Percentiles rank a stretch among this genome's conserved stretches.
Conservation (phyloP, 2,113 vertebrate species). For the Pithys albifrons region DNA sequence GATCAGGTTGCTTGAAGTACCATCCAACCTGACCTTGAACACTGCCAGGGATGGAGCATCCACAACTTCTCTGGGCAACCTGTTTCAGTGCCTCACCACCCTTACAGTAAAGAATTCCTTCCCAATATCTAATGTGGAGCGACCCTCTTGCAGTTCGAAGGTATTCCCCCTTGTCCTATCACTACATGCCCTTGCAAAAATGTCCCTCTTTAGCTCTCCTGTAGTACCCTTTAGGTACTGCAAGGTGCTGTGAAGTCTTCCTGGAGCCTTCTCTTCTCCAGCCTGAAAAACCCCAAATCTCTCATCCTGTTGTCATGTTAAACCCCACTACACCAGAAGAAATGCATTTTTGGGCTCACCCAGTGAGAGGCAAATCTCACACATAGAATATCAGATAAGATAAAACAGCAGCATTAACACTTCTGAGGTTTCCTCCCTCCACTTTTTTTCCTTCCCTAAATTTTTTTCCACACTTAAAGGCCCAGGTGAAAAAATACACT, state of each 20-base stretch:
- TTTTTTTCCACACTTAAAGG: not conserved
- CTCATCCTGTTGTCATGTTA: not conserved
- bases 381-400: not conserved
- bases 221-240: not conserved
- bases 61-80: not conserved
- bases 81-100: not conserved
- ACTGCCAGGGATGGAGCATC: not conserved
- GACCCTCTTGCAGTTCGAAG: not conserved
- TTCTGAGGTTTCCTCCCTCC: not conserved
- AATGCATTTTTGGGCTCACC: not conserved
- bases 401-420: not conserved
- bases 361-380: not conserved
- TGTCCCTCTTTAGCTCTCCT: not conserved
- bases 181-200: not conserved
- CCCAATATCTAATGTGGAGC: not conserved
- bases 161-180: not conserved
- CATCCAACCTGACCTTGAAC: not conserved
- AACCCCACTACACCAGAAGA: not conserved
- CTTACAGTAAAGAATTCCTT: not conserved
- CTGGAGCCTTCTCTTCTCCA: not conserved
- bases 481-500: not conserved
- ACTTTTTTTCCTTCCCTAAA: not conserved
- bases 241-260: not conserved
- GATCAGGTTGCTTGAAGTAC: not conserved
- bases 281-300: not conserved